Evolutionary conservation across 2,888 invertebrate genomes (phyloP), one percentile per base, ranked within the genome.

Genomic region (Gortyna flavago): DNA sequence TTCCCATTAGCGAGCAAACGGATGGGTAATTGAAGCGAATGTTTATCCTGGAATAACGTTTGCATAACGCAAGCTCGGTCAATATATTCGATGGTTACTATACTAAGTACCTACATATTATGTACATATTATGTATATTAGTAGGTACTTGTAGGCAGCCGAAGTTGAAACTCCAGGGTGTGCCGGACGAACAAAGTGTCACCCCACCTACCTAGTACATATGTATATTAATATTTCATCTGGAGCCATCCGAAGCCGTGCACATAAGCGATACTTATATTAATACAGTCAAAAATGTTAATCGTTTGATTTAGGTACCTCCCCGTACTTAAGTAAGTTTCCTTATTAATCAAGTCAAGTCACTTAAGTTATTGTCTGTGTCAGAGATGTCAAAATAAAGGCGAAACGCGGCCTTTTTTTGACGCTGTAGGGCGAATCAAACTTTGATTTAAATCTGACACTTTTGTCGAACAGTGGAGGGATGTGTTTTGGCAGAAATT

Each of bases 1-100:
- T 44, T 44, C 21, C 25, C n/a, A 81, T 68, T 68, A 64, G 54
- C 38, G 57, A 68, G 11, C 54, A n/a, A 35, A 41, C 4, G 35
- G 32, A 61, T 41, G 59, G 59, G 21, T 35, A 54, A 44, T 61
- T 77, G 21, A 59, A 21, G 32, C 18, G 11, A 51, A 81, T 61
- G 81, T 72, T 29, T 72, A 25, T 7, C 66, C 29, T 65, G 41
- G 25, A 44, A 29, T 35, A 8, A 32, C 41, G n/a, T 79, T 61
- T 25, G 11, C 51, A n/a, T 73, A 32, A 21, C 13, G 25, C 7
- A 41, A 18, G 25, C 32, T 44, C 18, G 18, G 9, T 44, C 41
- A 41, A 38, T 16, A 3, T 38, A 32, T 32, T 64, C 18, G n/a
- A 29, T 16, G n/a, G 13, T 35, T 66, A 21, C 38, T 61, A 32